A percentile compares a stretch with the other conserved stretches of the same genome.
Evolutionary conservation across 2,888 invertebrate genomes (phyloP).

Genomic region (Phania funesta): DNA sequence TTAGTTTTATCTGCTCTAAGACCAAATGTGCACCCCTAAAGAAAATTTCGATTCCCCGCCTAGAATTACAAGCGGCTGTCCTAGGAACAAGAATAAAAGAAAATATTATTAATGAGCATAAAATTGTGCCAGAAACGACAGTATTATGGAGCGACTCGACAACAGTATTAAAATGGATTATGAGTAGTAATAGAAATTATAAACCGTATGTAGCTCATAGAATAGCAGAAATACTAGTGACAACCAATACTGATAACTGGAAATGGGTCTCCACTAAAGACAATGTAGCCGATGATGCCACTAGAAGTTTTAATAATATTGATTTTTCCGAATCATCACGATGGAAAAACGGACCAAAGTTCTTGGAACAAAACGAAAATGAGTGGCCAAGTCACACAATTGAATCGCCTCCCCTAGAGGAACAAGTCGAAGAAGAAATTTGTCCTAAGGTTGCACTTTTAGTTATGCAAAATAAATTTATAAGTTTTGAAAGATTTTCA

Average conservation of each 20-base stretch:
- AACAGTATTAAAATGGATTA: slow-evolving; percentile 31
- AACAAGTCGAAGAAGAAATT: slow-evolving; percentile 26
- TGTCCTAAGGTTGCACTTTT: slow-evolving; percentile 8
- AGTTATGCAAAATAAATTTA: slow-evolving; percentile 1
- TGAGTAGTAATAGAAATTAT: not conserved
- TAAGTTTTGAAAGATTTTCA: not conserved
- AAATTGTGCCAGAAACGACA: not conserved
- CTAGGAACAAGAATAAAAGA: slow-evolving; percentile 8
- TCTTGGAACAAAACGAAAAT: not conserved
- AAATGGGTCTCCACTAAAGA: slow-evolving; percentile 12
- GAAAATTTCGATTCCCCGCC: slow-evolving; percentile 8
- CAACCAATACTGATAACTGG: slow-evolving; percentile 20
- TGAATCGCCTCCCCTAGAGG: not conserved
- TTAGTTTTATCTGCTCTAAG: slow-evolving; percentile 20
- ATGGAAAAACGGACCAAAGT: slow-evolving; percentile 4
- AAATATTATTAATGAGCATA: not conserved
- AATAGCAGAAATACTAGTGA: slow-evolving; percentile 24
- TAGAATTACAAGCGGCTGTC: slow-evolving; percentile 51
- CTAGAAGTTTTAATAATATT: slow-evolving; percentile 8
- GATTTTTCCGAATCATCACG: slow-evolving; percentile 10
- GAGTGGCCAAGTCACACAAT: slow-evolving; percentile 14
- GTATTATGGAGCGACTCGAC: slow-evolving; percentile 34
- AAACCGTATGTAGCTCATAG: not conserved
- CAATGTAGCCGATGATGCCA: slow-evolving; percentile 28
- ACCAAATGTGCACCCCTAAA: slow-evolving; percentile 44